A percentile compares a stretch with the other conserved stretches of the same genome.
phyloP scores from a whole-genome alignment of 2,113 vertebrate genomes.

The Sebastes fasciatus region DNA sequence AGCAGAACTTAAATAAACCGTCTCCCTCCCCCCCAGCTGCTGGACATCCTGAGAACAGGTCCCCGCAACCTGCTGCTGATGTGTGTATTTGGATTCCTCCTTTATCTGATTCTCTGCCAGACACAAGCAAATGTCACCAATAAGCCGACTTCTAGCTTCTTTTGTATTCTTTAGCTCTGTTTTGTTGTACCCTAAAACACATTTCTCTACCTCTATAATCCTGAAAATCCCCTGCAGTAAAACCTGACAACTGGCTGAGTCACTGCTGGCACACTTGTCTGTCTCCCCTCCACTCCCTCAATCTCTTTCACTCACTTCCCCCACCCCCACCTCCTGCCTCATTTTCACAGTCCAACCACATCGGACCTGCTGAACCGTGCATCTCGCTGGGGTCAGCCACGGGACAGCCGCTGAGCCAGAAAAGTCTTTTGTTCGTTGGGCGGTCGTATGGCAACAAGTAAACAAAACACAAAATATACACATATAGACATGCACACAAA shows the following conservation, averaged over 20 bases:
- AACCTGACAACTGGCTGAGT: constrained; percentile 44
- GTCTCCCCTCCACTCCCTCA: neutral
- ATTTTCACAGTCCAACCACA: constrained; percentile 56
- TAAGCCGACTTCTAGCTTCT: neutral
- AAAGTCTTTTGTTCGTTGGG: constrained; percentile 61
- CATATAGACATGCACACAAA: neutral
- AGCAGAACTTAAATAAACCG: constrained; percentile 67
- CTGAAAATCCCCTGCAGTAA: constrained; percentile 3
- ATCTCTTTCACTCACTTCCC: neutral
- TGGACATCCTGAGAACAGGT: constrained; percentile 41
- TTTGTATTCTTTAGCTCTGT: neutral
- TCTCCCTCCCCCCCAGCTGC: constrained; percentile 8
- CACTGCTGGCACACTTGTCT: constrained; percentile 37
- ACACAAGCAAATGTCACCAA: constrained; percentile 10
- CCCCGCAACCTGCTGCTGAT: constrained; percentile 38
- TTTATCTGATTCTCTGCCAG: constrained; percentile 17
- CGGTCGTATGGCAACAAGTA: constrained; percentile 51
- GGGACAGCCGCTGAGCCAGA: constrained; percentile 73
- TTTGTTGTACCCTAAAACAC: neutral
- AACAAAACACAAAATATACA: constrained; percentile 31
- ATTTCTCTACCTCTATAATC: constrained; percentile 16
- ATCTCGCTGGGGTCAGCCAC: constrained; percentile 63
- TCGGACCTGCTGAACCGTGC: constrained; percentile 63
- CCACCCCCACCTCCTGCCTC: neutral
- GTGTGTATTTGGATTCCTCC: constrained; percentile 14